Evolutionary conservation across 2,888 invertebrate species (phyloP), one percentile per base, ranked within the genome.

Genomic region (Lepidochitona cinerea): DNA sequence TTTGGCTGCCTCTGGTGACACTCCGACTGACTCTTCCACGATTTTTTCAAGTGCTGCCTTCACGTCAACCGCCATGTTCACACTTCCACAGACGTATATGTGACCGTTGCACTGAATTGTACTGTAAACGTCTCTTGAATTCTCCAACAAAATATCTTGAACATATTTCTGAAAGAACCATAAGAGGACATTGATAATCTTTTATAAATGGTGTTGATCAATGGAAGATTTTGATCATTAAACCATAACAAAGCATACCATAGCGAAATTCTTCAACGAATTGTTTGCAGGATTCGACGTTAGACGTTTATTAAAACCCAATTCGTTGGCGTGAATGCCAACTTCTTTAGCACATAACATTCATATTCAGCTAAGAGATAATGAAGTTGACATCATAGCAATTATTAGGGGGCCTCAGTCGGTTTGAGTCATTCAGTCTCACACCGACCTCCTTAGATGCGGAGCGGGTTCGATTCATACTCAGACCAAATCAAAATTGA

Each of bases 21-120:
- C 83, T 32, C 79, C 78, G 1, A 85, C 86, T n/a, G 80, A 75
- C 49, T 81, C 78, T 36, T 78, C 72, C 7, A 96, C 93, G 75
- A 96, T 95, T 73, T 93, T 94, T 91, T 96, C 96, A 77, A 98
- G 92, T 35, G 97, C 97, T 89, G 96, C 96, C 88, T 96, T 96
- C 18, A 98, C 98, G 88, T 97, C 96, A 90, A 97, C 96, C 1
- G 98, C 98, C 98, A 98, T 98, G 74, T 96, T 96, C 85, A 97
- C 97, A 91, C 98, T 98, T 52, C 98, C 98, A 85, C 98, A 98
- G 0, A 98, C 97, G 88, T 97, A 98, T 88, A 98, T 95, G 89
- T 97, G 97, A 0, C 96, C 97, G 77, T 94, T 94, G 87, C 94
- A 93, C 78, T 94, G 92, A 6, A 96, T 93, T 88, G 96, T 93